phyloP scores from a whole-genome alignment of 2,113 vertebrate genomes.

The Monopterus albus region DNA sequence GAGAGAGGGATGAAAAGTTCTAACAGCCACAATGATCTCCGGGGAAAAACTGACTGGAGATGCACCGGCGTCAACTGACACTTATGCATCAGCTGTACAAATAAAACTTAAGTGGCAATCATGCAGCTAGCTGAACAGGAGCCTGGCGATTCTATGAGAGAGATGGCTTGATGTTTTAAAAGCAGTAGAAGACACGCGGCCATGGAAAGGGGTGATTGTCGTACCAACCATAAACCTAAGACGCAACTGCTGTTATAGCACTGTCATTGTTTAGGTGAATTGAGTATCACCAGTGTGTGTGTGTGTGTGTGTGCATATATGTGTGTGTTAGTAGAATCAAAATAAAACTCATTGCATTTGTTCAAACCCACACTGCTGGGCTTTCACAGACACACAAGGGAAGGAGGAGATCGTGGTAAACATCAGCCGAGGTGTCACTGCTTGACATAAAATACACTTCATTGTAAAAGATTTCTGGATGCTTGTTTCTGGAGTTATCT shows the following conservation, averaged over 20 bases:
- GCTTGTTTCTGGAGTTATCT: conserved; percentile 4
- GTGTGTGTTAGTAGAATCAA: conserved; percentile 16
- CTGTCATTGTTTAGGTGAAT: conserved; percentile 56
- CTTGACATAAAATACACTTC: conserved; percentile 19
- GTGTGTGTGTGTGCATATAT: not conserved
- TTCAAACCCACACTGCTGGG: conserved; percentile 26
- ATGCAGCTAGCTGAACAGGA: conserved; percentile 13
- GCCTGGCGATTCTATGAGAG: conserved; percentile 23
- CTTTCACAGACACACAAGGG: conserved; percentile 27
- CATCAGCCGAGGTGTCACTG: conserved; percentile 27
- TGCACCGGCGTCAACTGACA: conserved; percentile 53
- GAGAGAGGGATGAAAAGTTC: conserved; percentile 32
- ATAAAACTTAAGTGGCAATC: conserved; percentile 52
- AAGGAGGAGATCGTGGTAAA: conserved; percentile 16
- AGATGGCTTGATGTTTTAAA: conserved; percentile 43
- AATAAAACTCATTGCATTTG: conserved; percentile 44
- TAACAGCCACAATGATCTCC: conserved; percentile 53
- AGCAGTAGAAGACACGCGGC: conserved; percentile 14
- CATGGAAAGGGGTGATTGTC: conserved; percentile 47
- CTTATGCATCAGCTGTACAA: conserved; percentile 51
- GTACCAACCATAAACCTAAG: conserved; percentile 42
- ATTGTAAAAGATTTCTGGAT: conserved; percentile 6
- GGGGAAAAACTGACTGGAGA: conserved; percentile 58
- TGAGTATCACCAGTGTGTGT: conserved; percentile 10
- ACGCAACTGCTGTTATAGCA: conserved; percentile 65